Conservation (phyloP, 2,888 invertebrate genomes). For the Melieria crassipennis region DNA sequence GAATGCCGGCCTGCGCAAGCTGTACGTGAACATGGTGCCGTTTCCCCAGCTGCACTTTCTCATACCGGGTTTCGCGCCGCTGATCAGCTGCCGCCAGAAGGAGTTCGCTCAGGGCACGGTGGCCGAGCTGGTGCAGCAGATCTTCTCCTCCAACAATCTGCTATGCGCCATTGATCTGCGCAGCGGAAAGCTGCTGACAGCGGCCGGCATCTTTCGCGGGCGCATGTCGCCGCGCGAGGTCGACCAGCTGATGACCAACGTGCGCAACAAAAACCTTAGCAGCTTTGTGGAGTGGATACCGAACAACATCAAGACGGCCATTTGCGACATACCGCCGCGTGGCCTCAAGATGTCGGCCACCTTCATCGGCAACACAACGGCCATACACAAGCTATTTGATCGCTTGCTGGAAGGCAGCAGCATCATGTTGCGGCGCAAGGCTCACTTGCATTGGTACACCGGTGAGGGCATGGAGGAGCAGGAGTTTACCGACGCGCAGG, state of each 20-base stretch:
- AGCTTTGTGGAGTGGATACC: slow-evolving; percentile 86
- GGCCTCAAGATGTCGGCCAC: slow-evolving; percentile 88
- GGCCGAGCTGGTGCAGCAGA: slow-evolving; percentile 75
- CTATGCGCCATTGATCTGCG: slow-evolving; percentile 84
- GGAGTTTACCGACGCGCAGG: slow-evolving; percentile 86
- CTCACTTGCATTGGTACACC: slow-evolving; percentile 88
- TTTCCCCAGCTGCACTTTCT: slow-evolving; percentile 89
- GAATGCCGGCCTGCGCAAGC: slow-evolving; percentile 84
- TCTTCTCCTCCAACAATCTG: slow-evolving; percentile 84
- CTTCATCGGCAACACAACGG: slow-evolving; percentile 84
- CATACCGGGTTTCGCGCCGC: slow-evolving; percentile 82
- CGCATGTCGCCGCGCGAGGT: slow-evolving; percentile 61
- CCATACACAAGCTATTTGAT: slow-evolving; percentile 82
- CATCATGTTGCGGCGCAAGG: slow-evolving; percentile 84
- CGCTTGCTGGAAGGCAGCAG: slow-evolving; percentile 80
- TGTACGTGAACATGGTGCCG: slow-evolving; percentile 92
- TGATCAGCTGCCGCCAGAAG: slow-evolving; percentile 59
- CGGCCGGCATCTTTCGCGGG: slow-evolving; percentile 73
- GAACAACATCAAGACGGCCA: slow-evolving; percentile 85
- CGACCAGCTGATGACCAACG: slow-evolving; percentile 70
- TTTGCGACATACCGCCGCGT: slow-evolving; percentile 85
- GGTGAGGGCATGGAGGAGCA: slow-evolving; percentile 90
- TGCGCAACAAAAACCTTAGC: slow-evolving; percentile 79
- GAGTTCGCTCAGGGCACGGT: slow-evolving; percentile 65
- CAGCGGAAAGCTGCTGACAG: slow-evolving; percentile 80